These are phyloP conservation scores for Philereme transversata DNA, from an alignment of 2,888 invertebrate genomes.

Conservation along the genomic window DNA sequence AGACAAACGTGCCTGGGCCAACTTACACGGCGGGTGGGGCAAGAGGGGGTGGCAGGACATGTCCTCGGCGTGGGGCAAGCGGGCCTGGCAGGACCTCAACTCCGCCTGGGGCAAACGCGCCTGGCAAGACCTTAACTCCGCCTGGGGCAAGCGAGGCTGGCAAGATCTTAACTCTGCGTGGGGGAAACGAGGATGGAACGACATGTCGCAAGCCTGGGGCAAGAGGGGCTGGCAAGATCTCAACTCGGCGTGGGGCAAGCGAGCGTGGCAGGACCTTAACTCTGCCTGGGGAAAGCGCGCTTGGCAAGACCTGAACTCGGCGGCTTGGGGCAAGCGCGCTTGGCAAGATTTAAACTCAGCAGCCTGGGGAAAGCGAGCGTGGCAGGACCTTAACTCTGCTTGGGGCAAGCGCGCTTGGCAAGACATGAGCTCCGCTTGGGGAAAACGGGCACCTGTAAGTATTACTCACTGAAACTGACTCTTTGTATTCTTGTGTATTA, in stretches of 20 bases:
- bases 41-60: conserved; percentile 85
- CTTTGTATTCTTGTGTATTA: background rate
- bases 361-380: conserved; percentile 84
- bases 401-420: conserved; percentile 86
- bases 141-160: conserved; percentile 86
- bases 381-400: conserved; percentile 81
- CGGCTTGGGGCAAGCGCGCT: conserved; percentile 84
- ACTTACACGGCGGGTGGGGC: conserved; percentile 83
- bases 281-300: conserved; percentile 84
- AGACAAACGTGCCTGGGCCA: conserved; percentile 86
- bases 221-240: conserved; percentile 86
- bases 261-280: conserved; percentile 84
- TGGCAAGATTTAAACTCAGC: conserved; percentile 82
- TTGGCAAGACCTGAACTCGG: conserved; percentile 82
- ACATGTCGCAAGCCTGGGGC: conserved; percentile 78
- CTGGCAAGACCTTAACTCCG: conserved; percentile 81
- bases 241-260: conserved; percentile 82
- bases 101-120: conserved; percentile 84
- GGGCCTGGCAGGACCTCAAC: conserved; percentile 82
- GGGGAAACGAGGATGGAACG: conserved; percentile 86
- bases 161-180: conserved; percentile 82
- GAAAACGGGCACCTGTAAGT: conserved; percentile 80
- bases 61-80: conserved; percentile 82
- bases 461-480: background rate
- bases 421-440: conserved; percentile 82